A percentile compares a stretch with the other conserved stretches of the same genome.
Evolutionary conservation across 2,797 vertebrate genomes (phyloP).

Genomic region (Rhinatrema bivittatum): DNA sequence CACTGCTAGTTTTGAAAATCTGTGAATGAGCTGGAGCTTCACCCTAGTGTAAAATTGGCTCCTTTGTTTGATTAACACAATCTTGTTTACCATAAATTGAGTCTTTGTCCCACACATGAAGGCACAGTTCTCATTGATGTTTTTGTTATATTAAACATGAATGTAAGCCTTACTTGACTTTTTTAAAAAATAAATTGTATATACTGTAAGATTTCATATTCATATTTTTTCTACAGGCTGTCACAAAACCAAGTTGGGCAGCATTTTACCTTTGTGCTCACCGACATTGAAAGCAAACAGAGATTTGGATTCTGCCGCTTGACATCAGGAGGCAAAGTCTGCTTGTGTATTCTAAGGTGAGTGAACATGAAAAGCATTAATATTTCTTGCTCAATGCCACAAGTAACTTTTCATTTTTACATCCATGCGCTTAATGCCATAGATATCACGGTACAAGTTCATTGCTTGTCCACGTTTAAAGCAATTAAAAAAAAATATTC

Average conservation of each 20-base stretch:
- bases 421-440: neutral
- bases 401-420: neutral
- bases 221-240: slow-evolving; percentile 73
- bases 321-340: slow-evolving; percentile 81
- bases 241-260: slow-evolving; percentile 88
- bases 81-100: too few relatives aligned
- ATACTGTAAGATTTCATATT: too few relatives aligned
- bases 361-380: neutral
- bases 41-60: too few relatives aligned
- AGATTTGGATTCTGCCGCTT: slow-evolving; percentile 95
- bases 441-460: neutral
- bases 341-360: slow-evolving; percentile 92
- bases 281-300: slow-evolving; percentile 93
- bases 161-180: too few relatives aligned
- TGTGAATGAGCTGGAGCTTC: too few relatives aligned
- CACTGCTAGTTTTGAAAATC: too few relatives aligned
- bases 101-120: too few relatives aligned
- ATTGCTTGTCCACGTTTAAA: neutral
- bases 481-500: neutral
- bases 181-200: too few relatives aligned
- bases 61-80: too few relatives aligned
- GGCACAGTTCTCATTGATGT: too few relatives aligned
- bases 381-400: neutral
- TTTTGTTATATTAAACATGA: too few relatives aligned
- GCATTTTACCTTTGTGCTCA: slow-evolving; percentile 95